phyloP scores from a whole-genome alignment of 2,113 vertebrate genomes.

The Dromiciops gliroides region DNA sequence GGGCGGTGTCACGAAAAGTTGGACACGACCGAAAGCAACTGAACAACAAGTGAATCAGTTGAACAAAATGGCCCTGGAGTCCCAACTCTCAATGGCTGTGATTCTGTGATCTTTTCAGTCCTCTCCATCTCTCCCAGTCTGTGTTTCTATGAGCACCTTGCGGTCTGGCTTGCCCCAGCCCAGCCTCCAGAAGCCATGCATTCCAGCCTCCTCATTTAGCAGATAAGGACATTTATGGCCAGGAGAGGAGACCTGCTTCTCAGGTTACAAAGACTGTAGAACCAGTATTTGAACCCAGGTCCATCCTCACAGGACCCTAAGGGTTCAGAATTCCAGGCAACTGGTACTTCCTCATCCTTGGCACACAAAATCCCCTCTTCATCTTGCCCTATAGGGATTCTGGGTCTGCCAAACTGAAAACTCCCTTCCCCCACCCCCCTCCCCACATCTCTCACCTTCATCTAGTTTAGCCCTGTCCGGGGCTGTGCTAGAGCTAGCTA shows the following conservation, averaged over 20 bases:
- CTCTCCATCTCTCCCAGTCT: neutral
- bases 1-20: no score
- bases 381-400: neutral
- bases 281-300: neutral
- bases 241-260: neutral
- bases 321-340: neutral
- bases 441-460: neutral
- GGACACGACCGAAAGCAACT: neutral
- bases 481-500: neutral
- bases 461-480: neutral
- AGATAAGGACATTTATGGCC: neutral
- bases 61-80: neutral
- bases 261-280: neutral
- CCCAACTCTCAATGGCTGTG: neutral
- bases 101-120: neutral
- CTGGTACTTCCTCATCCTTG: neutral
- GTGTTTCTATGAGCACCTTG: neutral
- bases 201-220: neutral
- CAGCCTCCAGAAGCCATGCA: neutral
- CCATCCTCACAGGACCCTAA: neutral
- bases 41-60: neutral
- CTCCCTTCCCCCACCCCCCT: neutral
- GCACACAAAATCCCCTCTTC: neutral
- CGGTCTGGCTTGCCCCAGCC: neutral
- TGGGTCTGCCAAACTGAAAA: neutral